Percentiles rank a stretch among this genome's conserved stretches.
Conservation (phyloP, 2,797 vertebrate genomes). For the Euthynnus affinis region DNA sequence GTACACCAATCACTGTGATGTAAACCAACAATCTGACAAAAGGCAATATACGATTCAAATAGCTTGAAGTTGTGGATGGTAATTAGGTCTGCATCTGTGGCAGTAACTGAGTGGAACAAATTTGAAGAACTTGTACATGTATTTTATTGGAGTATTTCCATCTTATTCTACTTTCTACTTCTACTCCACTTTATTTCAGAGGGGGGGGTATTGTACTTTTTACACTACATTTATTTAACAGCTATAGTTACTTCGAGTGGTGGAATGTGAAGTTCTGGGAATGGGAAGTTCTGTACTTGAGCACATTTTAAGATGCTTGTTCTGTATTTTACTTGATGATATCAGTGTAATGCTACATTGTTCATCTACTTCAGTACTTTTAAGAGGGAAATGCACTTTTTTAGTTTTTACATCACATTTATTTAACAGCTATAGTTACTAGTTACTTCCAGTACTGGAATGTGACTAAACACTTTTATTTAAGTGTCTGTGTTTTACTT, state of each 20-base stretch:
- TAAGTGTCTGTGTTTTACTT: too few relatives aligned
- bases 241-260: background rate
- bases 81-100: background rate
- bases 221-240: background rate
- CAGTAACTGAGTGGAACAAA: background rate
- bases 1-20: constrained; percentile 17
- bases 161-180: background rate
- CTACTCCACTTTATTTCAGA: background rate
- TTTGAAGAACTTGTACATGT: background rate
- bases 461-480: too few relatives aligned
- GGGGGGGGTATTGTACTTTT: background rate
- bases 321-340: background rate
- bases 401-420: background rate
- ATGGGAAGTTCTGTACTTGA: too few relatives aligned
- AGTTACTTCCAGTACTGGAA: background rate
- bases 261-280: too few relatives aligned
- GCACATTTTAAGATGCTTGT: background rate
- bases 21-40: constrained; percentile 14
- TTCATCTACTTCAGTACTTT: background rate
- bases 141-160: background rate
- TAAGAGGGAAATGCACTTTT: background rate
- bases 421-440: background rate
- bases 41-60: background rate
- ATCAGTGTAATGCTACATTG: background rate
- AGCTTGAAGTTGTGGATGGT: background rate